Percentiles rank a stretch among this genome's conserved stretches.
These are phyloP conservation scores for Melanocharis versteri DNA, from an alignment of 2,113 vertebrate genomes.

Conservation along the genomic window DNA sequence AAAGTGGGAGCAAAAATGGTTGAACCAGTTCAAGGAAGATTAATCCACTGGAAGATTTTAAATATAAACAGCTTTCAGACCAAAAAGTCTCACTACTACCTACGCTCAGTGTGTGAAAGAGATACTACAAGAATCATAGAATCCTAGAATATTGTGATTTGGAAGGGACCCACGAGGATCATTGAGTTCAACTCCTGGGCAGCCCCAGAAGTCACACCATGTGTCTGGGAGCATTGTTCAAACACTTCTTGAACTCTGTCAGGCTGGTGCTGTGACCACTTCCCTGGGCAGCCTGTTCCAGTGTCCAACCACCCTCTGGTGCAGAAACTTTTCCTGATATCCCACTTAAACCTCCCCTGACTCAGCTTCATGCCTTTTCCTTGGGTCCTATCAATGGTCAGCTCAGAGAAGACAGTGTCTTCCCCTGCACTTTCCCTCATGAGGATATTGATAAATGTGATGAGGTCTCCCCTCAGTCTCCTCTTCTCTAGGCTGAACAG, in stretches of 20 bases:
- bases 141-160: background rate
- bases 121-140: background rate
- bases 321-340: background rate
- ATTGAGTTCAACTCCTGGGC: background rate
- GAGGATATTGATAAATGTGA: background rate
- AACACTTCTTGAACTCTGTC: background rate
- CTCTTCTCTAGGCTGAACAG: background rate
- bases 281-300: background rate
- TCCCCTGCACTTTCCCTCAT: background rate
- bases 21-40: background rate
- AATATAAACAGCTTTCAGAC: background rate
- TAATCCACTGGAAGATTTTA: background rate
- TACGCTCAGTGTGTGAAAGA: background rate
- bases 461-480: background rate
- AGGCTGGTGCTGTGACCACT: background rate
- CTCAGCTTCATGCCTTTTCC: background rate
- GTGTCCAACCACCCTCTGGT: background rate
- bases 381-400: background rate
- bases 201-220: background rate
- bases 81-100: background rate
- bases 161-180: background rate
- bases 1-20: background rate
- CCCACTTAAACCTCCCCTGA: background rate
- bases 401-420: background rate
- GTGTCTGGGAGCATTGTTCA: background rate